Percentiles rank a stretch among this genome's conserved stretches.
These are phyloP conservation scores for Endotricha flammealis DNA, from an alignment of 2,888 invertebrate genomes.

Conservation along the genomic window DNA sequence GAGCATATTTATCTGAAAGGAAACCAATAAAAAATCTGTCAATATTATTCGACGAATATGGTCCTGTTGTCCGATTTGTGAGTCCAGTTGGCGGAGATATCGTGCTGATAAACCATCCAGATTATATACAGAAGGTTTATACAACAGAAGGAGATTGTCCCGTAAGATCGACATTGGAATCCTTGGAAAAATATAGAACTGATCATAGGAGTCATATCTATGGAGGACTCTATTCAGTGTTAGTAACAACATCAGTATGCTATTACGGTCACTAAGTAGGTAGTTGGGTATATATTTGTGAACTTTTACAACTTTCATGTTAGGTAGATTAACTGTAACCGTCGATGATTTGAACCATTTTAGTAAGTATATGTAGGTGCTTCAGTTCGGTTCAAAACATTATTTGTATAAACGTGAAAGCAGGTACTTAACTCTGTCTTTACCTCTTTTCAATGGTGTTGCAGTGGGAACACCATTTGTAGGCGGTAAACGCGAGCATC, in stretches of 20 bases:
- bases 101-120: conserved; percentile 80
- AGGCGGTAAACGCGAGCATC: no score
- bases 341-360: no score
- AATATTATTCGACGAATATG: conserved; percentile 72
- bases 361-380: no score
- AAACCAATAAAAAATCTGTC: conserved; percentile 50
- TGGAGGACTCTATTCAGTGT: conserved; percentile 79
- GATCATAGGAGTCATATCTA: conserved; percentile 73
- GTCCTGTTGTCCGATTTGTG: conserved; percentile 81
- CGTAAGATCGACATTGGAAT: conserved; percentile 80
- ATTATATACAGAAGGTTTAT: conserved; percentile 80
- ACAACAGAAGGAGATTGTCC: conserved; percentile 79
- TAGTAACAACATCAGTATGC: conserved; percentile 32
- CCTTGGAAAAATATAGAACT: conserved; percentile 80
- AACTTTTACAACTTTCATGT: no score
- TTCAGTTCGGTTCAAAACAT: no score
- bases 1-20: conserved; percentile 40
- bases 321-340: no score
- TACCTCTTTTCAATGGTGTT: no score
- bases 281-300: no score
- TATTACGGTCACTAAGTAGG: not conserved
- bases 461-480: no score
- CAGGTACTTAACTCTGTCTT: no score
- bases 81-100: conserved; percentile 82
- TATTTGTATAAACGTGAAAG: no score